Evolutionary conservation across 2,797 vertebrate species (phyloP).

Genomic region (Lutjanus campechanus): DNA sequence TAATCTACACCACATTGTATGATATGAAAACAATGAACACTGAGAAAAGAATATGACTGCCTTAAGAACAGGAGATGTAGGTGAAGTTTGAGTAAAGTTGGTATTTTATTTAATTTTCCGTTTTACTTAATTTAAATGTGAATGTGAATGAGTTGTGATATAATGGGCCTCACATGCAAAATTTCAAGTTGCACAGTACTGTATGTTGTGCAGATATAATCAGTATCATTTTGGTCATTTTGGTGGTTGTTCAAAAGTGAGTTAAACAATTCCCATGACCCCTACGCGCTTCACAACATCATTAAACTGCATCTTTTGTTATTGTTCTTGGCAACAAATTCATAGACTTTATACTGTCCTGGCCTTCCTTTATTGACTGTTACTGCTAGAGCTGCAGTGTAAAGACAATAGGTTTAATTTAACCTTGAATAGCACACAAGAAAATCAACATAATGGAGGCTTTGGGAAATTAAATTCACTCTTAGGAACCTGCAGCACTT

Average conservation of each 20-base stretch:
- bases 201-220: too few species aligned
- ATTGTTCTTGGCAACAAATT: too few species aligned
- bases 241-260: too few species aligned
- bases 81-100: neutral
- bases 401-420: neutral
- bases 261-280: too few species aligned
- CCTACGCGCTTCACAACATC: too few species aligned
- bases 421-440: neutral
- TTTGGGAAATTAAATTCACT: neutral
- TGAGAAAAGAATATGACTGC: neutral
- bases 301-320: too few species aligned
- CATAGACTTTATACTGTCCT: neutral
- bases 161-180: too few species aligned
- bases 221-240: too few species aligned
- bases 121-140: too few species aligned
- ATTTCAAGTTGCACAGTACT: too few species aligned
- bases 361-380: neutral
- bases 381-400: neutral
- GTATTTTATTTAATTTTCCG: neutral
- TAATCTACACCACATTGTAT: constrained; percentile 32
- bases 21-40: neutral
- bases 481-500: neutral
- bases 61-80: neutral
- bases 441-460: neutral
- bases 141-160: too few species aligned